These are phyloP conservation scores for Pelvicachromis taeniatus DNA, from an alignment of 2,113 vertebrate species.

Conservation along the genomic window DNA sequence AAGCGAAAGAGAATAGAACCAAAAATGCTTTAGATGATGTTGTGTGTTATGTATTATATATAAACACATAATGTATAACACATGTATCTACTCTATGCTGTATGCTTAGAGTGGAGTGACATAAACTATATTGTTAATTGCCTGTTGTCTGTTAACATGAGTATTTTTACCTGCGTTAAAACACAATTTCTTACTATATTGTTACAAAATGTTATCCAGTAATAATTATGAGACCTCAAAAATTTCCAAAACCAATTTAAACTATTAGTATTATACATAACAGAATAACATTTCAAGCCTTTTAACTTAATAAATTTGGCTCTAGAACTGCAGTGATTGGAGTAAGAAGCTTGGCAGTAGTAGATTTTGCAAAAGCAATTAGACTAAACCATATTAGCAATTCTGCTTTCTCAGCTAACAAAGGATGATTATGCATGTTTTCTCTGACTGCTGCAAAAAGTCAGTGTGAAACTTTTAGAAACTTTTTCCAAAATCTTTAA, in stretches of 20 bases:
- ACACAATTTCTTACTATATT: not conserved
- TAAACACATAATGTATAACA: not conserved
- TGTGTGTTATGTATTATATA: not conserved
- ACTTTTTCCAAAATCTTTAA: not conserved
- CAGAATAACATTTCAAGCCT: not conserved
- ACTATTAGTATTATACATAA: not conserved
- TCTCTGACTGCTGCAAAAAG: not conserved
- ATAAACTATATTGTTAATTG: not conserved
- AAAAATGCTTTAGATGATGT: not conserved
- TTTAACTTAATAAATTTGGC: not conserved
- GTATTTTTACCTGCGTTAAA: not conserved
- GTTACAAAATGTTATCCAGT: not conserved
- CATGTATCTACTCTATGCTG: not conserved
- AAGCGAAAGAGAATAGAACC: not conserved
- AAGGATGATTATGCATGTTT: not conserved
- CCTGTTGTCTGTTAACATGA: not conserved
- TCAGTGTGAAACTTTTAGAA: not conserved
- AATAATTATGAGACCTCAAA: not conserved
- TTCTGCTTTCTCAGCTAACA: not conserved
- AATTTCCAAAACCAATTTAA: not conserved
- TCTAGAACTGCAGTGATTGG: not conserved
- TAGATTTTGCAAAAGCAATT: not conserved
- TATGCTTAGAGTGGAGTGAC: not conserved
- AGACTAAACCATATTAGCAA: not conserved
- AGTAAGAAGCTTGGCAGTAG: not conserved